Conservation (phyloP, 2,888 invertebrate species). For the Alsophila aescularia region DNA sequence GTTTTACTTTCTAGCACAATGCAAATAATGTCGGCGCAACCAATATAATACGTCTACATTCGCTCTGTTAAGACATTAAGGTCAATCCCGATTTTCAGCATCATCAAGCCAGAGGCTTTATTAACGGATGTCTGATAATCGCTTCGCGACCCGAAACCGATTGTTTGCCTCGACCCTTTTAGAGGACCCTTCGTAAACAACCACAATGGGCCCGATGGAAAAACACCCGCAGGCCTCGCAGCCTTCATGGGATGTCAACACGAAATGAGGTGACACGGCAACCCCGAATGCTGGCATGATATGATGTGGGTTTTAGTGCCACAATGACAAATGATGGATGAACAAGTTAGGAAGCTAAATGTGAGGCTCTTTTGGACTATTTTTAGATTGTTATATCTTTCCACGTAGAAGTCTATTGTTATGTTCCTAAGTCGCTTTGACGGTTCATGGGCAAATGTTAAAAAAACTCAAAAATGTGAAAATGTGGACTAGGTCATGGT, state of each 20-base stretch:
- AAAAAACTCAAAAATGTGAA: conserved; percentile 14
- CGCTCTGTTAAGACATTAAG: conserved; percentile 18
- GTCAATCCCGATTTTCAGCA: conserved; percentile 22
- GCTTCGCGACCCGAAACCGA: conserved; percentile 22
- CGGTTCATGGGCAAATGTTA: conserved; percentile 26
- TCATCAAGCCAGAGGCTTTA: conserved; percentile 26
- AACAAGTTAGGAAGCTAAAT: conserved; percentile 3
- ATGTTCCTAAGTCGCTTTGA: conserved; percentile 3
- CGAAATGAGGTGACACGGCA: conserved; percentile 47
- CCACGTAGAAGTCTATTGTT: neutral
- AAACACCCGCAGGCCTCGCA: conserved; percentile 43
- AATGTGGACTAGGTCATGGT: conserved; percentile 23
- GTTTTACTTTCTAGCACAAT: neutral
- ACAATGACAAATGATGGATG: conserved; percentile 23
- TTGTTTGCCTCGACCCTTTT: conserved; percentile 50
- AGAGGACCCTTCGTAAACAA: conserved; percentile 48
- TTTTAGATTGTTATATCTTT: neutral
- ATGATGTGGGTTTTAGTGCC: conserved; percentile 32
- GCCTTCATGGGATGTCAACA: conserved; percentile 29
- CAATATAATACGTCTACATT: conserved; percentile 9
- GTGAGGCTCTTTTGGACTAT: neutral
- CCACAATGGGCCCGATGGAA: conserved; percentile 48
- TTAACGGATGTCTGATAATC: conserved; percentile 31
- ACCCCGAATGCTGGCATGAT: conserved; percentile 36
- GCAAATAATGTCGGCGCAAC: neutral